Base-by-base conservation (phyloP, 30 jellyfish, hydroid and myxozoan species). In the Cassiopea andromeda region DNA sequence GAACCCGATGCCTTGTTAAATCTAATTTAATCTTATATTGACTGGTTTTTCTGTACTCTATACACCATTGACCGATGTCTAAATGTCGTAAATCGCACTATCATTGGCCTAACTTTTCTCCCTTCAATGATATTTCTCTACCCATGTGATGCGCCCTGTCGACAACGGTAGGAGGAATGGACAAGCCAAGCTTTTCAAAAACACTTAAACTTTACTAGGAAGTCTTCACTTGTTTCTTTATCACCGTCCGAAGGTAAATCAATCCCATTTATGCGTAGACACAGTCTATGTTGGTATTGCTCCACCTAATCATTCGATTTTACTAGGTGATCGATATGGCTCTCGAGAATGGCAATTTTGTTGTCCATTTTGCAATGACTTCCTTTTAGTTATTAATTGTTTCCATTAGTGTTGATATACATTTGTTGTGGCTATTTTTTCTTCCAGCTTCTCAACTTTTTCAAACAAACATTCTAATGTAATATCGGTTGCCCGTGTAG, bases 341-440 rank as follows among this genome's bases (percentile, higher is more conserved):
- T 78, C 59, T 78, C 87, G 44, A 78, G 76, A 43, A 78, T 77
- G 60, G 87, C 76, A 54, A 78, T 78, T 78, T 59, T 78, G 44
- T 78, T 77, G 18, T 78, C 77, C 87, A 78, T 43, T 43, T 59
- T 12, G 72, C 76, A 18, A 57, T 78, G 12, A 4, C 54, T 38
- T 78, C 76, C 1, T 78, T 78, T 54, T 78, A 77, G 15, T 48
- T 71, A 17, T 16, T 43, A 48, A 78, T 57, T 48, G 54, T 78
- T 18, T 48, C 47, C 76, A 57, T 19, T 12, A 78, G 59, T 2
- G 19, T 54, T 8, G 66, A 27, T 44, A 50, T 78, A 46, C 76
- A 78, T 54, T 57, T 54, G 50, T 78, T 44, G 87, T 78, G 19
- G 87, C 87, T 1, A 78, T 43, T 43, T 49, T 78, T 59, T 78